A percentile compares a stretch with the other conserved stretches of the same genome.
phyloP scores from a whole-genome alignment of 2,113 vertebrate genomes.

The Saguinus imperator region DNA sequence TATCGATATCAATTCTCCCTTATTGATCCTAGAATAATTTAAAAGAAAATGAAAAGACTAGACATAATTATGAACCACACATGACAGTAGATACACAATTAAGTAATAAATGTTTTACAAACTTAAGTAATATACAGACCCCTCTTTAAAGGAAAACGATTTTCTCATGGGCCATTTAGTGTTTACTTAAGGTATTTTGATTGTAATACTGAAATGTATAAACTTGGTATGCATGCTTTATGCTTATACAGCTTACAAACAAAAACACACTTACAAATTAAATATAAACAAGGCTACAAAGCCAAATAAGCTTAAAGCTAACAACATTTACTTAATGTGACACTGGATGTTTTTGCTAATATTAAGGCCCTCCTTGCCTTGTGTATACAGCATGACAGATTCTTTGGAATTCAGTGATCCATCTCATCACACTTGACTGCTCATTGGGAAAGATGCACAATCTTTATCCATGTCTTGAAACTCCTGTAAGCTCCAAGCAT shows the following conservation, averaged over 20 bases:
- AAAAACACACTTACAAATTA: neutral
- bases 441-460: neutral
- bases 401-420: neutral
- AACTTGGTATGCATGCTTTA: neutral
- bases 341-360: neutral
- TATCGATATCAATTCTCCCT: neutral
- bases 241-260: neutral
- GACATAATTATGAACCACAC: neutral
- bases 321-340: neutral
- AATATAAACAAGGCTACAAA: conserved; percentile 5
- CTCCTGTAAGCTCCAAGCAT: neutral
- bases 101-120: conserved; percentile 25
- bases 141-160: neutral
- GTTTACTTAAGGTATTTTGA: conserved; percentile 23
- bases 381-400: neutral
- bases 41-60: conserved; percentile 10
- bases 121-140: neutral
- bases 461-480: neutral
- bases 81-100: neutral
- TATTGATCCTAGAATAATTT: neutral
- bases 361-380: neutral
- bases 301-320: neutral
- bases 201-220: neutral
- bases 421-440: neutral
- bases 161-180: neutral